Evolutionary conservation across 1,140 invertebrate genomes (phyloP).

Genomic region (Drosophila ficusphila): DNA sequence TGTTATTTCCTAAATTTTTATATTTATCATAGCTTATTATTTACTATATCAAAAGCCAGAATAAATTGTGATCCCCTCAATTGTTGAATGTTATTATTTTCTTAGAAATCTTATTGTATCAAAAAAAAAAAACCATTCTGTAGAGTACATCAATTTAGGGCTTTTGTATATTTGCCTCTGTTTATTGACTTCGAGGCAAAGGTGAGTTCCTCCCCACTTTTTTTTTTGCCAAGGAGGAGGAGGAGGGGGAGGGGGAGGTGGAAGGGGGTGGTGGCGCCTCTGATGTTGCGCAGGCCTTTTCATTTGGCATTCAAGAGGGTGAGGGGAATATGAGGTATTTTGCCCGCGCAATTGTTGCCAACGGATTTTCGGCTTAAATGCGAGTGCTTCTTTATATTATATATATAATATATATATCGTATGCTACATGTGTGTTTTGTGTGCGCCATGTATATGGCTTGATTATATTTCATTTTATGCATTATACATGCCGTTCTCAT

Average conservation of each 20-base stretch:
- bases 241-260: too few relatives aligned
- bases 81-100: neutral
- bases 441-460: conserved; percentile 48
- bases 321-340: neutral
- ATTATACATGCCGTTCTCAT: conserved; percentile 34
- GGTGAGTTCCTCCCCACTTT: neutral
- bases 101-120: neutral
- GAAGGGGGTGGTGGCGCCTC: too few relatives aligned
- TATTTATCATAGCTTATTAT: too few relatives aligned
- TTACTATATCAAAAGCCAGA: too few relatives aligned
- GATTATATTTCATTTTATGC: conserved; percentile 74
- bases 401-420: neutral
- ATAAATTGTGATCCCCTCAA: too few relatives aligned
- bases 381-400: neutral
- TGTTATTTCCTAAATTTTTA: too few relatives aligned
- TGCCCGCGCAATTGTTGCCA: conserved; percentile 43
- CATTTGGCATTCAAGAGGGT: conserved; percentile 38
- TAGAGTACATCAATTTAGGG: neutral
- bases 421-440: conserved; percentile 2
- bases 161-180: conserved; percentile 15
- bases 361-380: conserved; percentile 51
- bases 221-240: neutral
- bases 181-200: conserved; percentile 39
- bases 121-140: too few relatives aligned
- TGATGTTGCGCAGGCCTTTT: conserved; percentile 1